Conservation (phyloP, 2,888 invertebrate species). For the Cistogaster globosa region DNA sequence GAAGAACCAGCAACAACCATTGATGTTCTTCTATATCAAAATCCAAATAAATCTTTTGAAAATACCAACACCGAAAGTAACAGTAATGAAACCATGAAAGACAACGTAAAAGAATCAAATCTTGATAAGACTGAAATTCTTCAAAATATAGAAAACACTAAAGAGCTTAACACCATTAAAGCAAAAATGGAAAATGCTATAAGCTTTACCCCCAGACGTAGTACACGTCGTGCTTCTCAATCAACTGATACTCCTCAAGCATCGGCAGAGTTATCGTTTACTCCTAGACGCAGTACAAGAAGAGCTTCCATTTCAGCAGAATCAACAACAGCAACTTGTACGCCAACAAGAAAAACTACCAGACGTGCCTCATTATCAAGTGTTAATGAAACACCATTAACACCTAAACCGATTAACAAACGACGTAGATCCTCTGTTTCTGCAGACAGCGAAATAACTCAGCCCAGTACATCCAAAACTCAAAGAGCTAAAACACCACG, state of each 20-base stretch:
- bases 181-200: constrained; percentile 16
- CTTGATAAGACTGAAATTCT: neutral
- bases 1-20: neutral
- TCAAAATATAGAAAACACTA: neutral
- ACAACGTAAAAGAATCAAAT: neutral
- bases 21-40: neutral
- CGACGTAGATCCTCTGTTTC: constrained; percentile 70
- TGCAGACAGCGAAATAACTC: constrained; percentile 53
- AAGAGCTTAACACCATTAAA: neutral
- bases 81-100: neutral
- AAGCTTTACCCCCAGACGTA: constrained; percentile 38
- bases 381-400: constrained; percentile 48
- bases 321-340: constrained; percentile 1
- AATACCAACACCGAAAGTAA: neutral
- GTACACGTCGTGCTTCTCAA: constrained; percentile 56
- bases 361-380: constrained; percentile 61
- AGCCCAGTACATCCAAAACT: constrained; percentile 27
- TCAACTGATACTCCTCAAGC: constrained; percentile 29
- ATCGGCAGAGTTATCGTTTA: constrained; percentile 23
- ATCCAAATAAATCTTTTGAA: neutral
- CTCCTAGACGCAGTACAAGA: constrained; percentile 71
- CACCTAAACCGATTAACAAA: constrained; percentile 62
- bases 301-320: constrained; percentile 71
- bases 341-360: constrained; percentile 38
- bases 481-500: constrained; percentile 41